Evolutionary conservation across 2,113 vertebrate species (phyloP).

Genomic region (Rhinolophus ferrumequinum): DNA sequence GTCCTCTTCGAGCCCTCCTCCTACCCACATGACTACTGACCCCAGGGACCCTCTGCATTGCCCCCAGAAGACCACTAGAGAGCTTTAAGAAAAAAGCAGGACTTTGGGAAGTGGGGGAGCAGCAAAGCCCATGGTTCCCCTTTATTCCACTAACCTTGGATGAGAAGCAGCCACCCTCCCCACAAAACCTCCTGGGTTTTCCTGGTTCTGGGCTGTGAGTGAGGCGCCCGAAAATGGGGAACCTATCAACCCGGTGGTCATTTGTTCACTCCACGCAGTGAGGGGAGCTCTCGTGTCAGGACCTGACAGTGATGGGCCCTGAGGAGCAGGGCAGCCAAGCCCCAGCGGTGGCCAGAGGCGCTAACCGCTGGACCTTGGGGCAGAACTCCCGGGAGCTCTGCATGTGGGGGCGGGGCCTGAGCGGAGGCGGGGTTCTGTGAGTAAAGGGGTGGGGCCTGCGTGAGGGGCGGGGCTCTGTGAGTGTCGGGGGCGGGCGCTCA

Average conservation of each 20-base stretch:
- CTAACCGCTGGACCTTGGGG: neutral
- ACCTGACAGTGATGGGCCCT: no score
- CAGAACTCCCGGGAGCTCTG: neutral
- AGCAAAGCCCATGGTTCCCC: no score
- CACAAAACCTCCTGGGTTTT: neutral
- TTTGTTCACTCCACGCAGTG: neutral
- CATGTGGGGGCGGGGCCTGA: neutral
- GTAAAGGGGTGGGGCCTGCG: neutral
- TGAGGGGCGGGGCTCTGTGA: neutral
- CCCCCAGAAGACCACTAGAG: neutral
- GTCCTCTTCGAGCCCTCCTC: neutral
- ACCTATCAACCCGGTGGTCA: no score
- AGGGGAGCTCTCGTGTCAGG: neutral
- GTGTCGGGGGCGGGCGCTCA: neutral
- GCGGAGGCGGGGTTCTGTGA: fast-evolving
- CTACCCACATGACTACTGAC: fast-evolving
- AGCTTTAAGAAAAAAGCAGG: neutral
- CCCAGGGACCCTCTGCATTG: neutral
- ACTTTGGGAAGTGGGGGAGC: neutral
- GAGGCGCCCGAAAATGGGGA: neutral
- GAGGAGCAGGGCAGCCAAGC: fast-evolving
- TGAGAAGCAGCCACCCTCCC: no score
- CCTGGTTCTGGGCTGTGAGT: neutral
- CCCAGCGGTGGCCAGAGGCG: no score
- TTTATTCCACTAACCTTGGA: neutral